Conservation (phyloP, 2,888 invertebrate genomes). For the Troglohyphantes excavatus region DNA sequence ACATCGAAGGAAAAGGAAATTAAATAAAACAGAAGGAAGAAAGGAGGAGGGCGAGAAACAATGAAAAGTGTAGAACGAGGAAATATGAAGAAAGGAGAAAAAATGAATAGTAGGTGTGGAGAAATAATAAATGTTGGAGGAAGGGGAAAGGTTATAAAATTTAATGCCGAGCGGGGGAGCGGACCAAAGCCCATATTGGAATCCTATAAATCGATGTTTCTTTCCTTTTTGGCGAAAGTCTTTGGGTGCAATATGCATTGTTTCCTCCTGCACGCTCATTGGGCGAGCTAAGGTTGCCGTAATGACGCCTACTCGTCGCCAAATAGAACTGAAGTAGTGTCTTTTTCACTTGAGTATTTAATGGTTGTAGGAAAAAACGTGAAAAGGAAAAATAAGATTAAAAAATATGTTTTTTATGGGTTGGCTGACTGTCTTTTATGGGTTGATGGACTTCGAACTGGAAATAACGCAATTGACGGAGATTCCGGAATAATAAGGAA, state of each 20-base stretch:
- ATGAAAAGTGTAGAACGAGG: slow-evolving; percentile 35
- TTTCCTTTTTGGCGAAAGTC: slow-evolving; percentile 56
- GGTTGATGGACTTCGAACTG: too few relatives aligned
- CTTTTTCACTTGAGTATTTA: too few relatives aligned
- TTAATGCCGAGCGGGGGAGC: slow-evolving; percentile 51
- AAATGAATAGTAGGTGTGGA: slow-evolving; percentile 52
- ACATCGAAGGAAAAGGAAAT: background rate
- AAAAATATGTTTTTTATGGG: too few relatives aligned
- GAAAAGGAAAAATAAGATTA: too few relatives aligned
- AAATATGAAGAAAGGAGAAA: slow-evolving; percentile 47
- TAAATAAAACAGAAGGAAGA: slow-evolving; percentile 38
- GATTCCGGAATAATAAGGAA: too few relatives aligned
- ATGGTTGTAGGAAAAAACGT: too few relatives aligned
- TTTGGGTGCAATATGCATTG: slow-evolving; percentile 63
- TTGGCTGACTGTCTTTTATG: too few relatives aligned
- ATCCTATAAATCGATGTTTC: slow-evolving; percentile 61
- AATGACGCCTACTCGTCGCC: slow-evolving; percentile 21
- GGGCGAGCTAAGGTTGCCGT: slow-evolving; percentile 43
- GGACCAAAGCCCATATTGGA: slow-evolving; percentile 57
- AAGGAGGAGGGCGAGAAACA: background rate
- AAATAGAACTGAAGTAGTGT: too few relatives aligned
- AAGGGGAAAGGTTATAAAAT: slow-evolving; percentile 58
- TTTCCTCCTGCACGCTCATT: slow-evolving; percentile 59
- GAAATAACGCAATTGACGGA: too few relatives aligned
- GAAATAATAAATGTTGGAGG: slow-evolving; percentile 54